Conservation (phyloP, 92 coral and sea anemone genomes). For the Hydrozoanthus gracilis region DNA sequence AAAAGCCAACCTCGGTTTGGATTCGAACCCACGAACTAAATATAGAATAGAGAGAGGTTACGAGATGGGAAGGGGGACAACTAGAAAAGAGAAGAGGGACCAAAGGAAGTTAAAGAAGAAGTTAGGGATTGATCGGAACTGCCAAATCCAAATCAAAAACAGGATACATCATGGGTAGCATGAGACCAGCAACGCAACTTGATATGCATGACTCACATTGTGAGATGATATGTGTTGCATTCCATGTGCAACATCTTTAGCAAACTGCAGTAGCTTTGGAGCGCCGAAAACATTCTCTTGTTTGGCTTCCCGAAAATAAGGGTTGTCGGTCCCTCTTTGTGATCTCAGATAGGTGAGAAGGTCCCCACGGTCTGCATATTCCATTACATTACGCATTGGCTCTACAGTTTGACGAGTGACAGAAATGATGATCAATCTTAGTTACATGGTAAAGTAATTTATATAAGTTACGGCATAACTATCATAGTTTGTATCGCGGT, state of each 20-base stretch:
- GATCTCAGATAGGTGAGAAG: slow-evolving; percentile 29
- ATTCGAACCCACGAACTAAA: background rate
- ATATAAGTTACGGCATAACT: background rate
- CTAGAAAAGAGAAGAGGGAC: background rate
- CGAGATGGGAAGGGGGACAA: background rate
- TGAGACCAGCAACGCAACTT: too few species aligned
- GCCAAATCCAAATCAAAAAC: too few species aligned
- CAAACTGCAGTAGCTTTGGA: slow-evolving; percentile 28
- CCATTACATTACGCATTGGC: slow-evolving; percentile 21
- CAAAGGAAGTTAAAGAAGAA: background rate
- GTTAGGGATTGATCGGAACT: too few species aligned
- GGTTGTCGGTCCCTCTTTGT: slow-evolving; percentile 10
- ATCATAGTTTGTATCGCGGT: background rate
- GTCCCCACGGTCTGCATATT: slow-evolving; percentile 21
- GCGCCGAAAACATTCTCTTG: slow-evolving; percentile 15
- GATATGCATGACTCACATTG: slow-evolving; percentile 15
- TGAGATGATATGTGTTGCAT: slow-evolving; percentile 37
- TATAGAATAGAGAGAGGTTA: background rate
- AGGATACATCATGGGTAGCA: too few species aligned
- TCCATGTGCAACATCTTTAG: slow-evolving; percentile 38
- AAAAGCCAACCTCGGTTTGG: too few species aligned
- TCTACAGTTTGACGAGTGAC: background rate
- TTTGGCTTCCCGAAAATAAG: slow-evolving; percentile 39
- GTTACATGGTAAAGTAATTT: background rate
- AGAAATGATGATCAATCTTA: background rate